phyloP scores from a whole-genome alignment of 92 coral and sea anemone genomes.

The Epizoanthus rinbou region DNA sequence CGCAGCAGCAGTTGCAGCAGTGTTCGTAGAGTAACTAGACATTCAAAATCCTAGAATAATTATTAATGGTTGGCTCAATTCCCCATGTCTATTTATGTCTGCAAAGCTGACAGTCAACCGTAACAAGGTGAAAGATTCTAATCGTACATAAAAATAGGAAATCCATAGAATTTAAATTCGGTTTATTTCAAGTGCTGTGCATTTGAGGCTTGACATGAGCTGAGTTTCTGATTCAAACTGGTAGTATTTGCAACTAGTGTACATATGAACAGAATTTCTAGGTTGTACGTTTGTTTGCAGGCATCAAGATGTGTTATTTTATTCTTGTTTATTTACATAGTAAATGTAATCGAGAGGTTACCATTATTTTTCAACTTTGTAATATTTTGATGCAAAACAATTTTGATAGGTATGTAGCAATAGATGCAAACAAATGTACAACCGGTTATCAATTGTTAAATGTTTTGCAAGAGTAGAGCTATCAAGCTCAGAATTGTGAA shows the following conservation, averaged over 20 bases:
- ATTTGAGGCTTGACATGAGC: slow-evolving; percentile 4
- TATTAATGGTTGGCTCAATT: background rate
- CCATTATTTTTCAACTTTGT: background rate
- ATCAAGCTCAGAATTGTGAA: background rate
- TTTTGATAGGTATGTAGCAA: background rate
- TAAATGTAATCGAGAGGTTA: background rate
- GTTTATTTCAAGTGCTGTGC: slow-evolving; percentile 1
- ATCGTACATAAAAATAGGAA: background rate
- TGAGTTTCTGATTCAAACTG: background rate
- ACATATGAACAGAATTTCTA: slow-evolving; percentile 22
- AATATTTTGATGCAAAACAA: background rate
- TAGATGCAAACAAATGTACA: slow-evolving; percentile 7
- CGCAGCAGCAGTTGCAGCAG: slow-evolving; percentile 82
- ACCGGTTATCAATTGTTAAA: background rate
- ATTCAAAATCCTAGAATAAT: slow-evolving; percentile 49
- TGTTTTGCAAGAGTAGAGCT: slow-evolving; percentile 7
- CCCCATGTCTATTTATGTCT: slow-evolving; percentile 16
- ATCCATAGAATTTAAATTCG: background rate
- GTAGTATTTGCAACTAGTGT: slow-evolving; percentile 22
- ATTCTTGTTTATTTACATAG: background rate
- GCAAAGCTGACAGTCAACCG: background rate
- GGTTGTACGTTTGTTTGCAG: slow-evolving; percentile 4
- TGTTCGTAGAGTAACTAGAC: slow-evolving; percentile 61
- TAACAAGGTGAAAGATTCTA: background rate
- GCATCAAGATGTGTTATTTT: background rate